A percentile compares a stretch with the other conserved stretches of the same genome.
Evolutionary conservation across 2,113 vertebrate species (phyloP).

Genomic region (Cyanoliseus patagonus): DNA sequence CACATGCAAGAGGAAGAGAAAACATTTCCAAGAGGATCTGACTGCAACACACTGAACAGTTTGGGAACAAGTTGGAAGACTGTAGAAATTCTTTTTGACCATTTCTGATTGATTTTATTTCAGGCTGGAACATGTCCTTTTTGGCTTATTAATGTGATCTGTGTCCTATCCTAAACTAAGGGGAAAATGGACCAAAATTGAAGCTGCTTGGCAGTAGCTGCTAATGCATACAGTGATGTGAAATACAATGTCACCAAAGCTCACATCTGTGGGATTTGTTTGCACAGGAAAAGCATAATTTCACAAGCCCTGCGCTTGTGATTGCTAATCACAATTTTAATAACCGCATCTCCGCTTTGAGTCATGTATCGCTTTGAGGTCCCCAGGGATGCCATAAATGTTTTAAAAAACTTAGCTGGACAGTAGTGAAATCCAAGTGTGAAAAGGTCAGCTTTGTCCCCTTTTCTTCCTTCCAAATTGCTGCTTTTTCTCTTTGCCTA

Average conservation of each 20-base stretch:
- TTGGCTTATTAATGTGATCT: neutral
- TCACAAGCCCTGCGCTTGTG: neutral
- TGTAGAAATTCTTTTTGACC: neutral
- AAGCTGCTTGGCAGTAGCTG: neutral
- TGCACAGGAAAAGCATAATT: neutral
- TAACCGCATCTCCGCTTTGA: neutral
- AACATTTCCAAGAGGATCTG: neutral
- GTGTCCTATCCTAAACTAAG: neutral
- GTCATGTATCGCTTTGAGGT: neutral
- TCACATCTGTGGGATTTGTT: neutral
- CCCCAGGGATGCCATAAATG: neutral
- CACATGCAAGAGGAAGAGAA: neutral
- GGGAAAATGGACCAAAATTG: neutral
- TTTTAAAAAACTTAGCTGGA: neutral
- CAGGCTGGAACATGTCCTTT: neutral
- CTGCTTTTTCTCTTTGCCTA: neutral
- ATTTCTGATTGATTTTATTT: neutral
- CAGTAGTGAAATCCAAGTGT: neutral
- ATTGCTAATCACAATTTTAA: neutral
- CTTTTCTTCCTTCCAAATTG: neutral
- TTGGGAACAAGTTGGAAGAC: neutral
- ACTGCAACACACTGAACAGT: neutral
- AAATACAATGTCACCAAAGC: neutral
- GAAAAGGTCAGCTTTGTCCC: neutral
- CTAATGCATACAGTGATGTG: neutral